Conservation (phyloP, 2,888 invertebrate genomes). For the Carabus problematicus region DNA sequence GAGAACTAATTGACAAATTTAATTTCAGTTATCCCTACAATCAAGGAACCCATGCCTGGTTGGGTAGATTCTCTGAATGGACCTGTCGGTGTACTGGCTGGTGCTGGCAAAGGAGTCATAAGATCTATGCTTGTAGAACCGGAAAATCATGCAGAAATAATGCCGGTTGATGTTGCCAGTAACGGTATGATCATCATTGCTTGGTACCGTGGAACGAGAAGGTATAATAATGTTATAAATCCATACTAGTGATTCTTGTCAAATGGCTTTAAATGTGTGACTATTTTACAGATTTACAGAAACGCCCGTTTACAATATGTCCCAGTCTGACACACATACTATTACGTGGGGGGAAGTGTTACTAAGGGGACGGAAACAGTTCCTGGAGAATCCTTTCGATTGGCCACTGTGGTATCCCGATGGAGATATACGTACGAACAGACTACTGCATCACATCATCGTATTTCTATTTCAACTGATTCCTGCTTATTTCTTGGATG, state of each 20-base stretch:
- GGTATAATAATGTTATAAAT: constrained; percentile 17
- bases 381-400: constrained; percentile 73
- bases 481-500: constrained; percentile 77
- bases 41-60: constrained; percentile 74
- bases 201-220: constrained; percentile 63
- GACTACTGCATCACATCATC: constrained; percentile 68
- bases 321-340: constrained; percentile 74
- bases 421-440: constrained; percentile 71
- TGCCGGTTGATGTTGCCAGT: constrained; percentile 77
- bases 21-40: constrained; percentile 73
- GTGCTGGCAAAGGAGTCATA: constrained; percentile 76
- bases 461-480: constrained; percentile 73
- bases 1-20: constrained; percentile 20
- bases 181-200: constrained; percentile 77
- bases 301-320: constrained; percentile 76
- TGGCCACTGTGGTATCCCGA: constrained; percentile 78
- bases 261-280: neutral
- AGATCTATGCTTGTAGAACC: constrained; percentile 78
- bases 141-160: constrained; percentile 65
- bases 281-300: constrained; percentile 58
- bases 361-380: constrained; percentile 65
- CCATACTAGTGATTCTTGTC: no score
- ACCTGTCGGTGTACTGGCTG: constrained; percentile 78
- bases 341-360: constrained; percentile 84
- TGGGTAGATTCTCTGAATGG: constrained; percentile 90